Evolutionary conservation across 2,888 invertebrate genomes (phyloP), one percentile per base, ranked within the genome.

Genomic region (Crocallis elinguaria): DNA sequence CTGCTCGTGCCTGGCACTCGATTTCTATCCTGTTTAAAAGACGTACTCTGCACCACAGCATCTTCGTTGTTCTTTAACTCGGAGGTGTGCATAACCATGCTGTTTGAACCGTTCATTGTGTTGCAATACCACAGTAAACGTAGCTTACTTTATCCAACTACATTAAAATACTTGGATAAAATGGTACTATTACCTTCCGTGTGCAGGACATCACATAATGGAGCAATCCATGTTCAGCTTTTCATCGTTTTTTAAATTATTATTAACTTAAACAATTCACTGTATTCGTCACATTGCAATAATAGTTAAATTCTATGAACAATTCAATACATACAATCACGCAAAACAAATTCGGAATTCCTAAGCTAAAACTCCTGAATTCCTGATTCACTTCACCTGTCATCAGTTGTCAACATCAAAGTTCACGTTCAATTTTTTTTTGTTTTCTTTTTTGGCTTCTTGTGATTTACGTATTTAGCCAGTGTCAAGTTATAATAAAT

Each of bases 81-180:
- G 25, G 83, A 69, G 65, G 69, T 77, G 49, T 76, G 77, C 52
- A 77, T 67, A 57, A 74, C 72, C 54, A 82, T 60, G 65, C 77
- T 79, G 64, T 75, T 81, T 48, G 79, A 73, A 60, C 77, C 82
- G 69, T 85, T 88, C 88, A 89, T 88, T 70, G 70, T 83, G 62
- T 60, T 49, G 38, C 49, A 43, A 46, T 59, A 45, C 54, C 60
- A 57, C 62, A 57, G 49, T 17, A 23, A 30, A 46, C 37, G 41
- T 53, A 46, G 39, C 42, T 29, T 7, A 52, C n/a, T n/a, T n/a
- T 35, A 9, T 43, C 39, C 32, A 48, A 45, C 25, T 46, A 41
- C 30, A 51, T 25, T 29, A 21, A 49, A 11, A 37, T 37, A 41
- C 42, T 42, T 48, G 37, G 32, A 43, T n/a, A 38, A 46, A 46